Base-by-base conservation (phyloP, 2,113 vertebrate genomes). In the Propithecus coquereli region DNA sequence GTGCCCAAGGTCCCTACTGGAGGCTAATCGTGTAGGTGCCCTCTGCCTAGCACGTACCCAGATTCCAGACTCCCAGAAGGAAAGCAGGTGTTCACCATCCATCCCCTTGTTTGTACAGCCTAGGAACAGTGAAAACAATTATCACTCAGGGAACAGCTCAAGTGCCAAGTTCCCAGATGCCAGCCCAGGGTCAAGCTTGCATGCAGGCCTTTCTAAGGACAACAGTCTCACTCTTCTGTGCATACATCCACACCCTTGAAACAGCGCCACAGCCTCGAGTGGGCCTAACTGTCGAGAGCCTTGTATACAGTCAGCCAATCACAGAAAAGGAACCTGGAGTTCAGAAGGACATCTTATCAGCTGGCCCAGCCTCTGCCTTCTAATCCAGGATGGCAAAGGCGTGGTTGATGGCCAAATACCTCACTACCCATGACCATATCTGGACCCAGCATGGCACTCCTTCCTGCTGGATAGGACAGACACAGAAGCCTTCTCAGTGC, bases 261-360 rank as follows among this genome's bases (percentile, higher is more conserved):
- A 30, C 40, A 70, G 52, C 8, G 25, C 17, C 12, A 37, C 27
- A 20, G 32, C 34, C 82, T 27, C 2, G 20, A 32, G n/a, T 4
- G 22, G 23, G 12, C 65, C 52, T 20, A 18, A 32, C n/a, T 37
- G 30, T 30, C 89, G 34, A 23, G 50, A 50, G 52, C 40, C 81
- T 13, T 22, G 37, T 16, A 30, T 2, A 1, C 12, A 74, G 43
- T 61, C 30, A 18, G n/a, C 12, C 16, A 40, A 59, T 22, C 66
- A 65, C 8, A 68, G 82, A 43, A 2, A 17, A 96, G 50, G 43
- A 54, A 6, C 0, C 16, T 4, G 16, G 74, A 37, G 81, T 12
- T 65, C 32, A 16, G 45, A 8, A 25, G 32, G 85, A 59, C 1
- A 0, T 0, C 3, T 45, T 37, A 22, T 47, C 73, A 5, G 70